These are phyloP conservation scores for Alfaro cultratus DNA, from an alignment of 2,797 vertebrate species.

Conservation along the genomic window DNA sequence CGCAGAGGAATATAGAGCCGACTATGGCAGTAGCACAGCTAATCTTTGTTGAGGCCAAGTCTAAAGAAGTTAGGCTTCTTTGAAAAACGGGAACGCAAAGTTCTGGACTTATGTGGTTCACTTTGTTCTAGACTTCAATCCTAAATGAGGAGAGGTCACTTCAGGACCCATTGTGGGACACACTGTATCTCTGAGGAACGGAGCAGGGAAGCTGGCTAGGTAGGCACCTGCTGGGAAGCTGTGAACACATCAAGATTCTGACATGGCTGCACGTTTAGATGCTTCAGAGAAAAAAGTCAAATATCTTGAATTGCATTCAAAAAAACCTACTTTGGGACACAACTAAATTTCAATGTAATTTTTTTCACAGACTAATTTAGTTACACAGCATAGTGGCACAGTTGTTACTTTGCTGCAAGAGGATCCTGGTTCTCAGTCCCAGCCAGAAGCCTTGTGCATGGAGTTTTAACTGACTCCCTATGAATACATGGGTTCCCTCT, in stretches of 20 bases:
- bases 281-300: not conserved
- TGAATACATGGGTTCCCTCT: not conserved
- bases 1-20: slow-evolving; percentile 28
- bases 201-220: slow-evolving; percentile 51
- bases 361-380: not conserved
- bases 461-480: not conserved
- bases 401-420: not conserved
- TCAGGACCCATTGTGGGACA: slow-evolving; percentile 37
- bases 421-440: not conserved
- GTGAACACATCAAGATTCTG: slow-evolving; percentile 50
- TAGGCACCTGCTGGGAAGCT: slow-evolving; percentile 58
- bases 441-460: not conserved
- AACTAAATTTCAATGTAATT: not conserved
- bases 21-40: slow-evolving; percentile 25
- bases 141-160: slow-evolving; percentile 46
- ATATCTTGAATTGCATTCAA: not conserved
- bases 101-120: slow-evolving; percentile 42
- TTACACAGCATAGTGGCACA: not conserved
- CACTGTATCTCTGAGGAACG: slow-evolving; percentile 52
- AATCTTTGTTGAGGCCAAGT: slow-evolving; percentile 29
- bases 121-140: slow-evolving; percentile 49
- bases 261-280: not conserved
- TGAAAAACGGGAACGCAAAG: slow-evolving; percentile 24
- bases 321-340: not conserved
- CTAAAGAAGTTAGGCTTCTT: slow-evolving; percentile 52